These are phyloP conservation scores for Agelas oroides DNA, from an alignment of 37 sponge, comb jelly and placozoan genomes.

Conservation along the genomic window DNA sequence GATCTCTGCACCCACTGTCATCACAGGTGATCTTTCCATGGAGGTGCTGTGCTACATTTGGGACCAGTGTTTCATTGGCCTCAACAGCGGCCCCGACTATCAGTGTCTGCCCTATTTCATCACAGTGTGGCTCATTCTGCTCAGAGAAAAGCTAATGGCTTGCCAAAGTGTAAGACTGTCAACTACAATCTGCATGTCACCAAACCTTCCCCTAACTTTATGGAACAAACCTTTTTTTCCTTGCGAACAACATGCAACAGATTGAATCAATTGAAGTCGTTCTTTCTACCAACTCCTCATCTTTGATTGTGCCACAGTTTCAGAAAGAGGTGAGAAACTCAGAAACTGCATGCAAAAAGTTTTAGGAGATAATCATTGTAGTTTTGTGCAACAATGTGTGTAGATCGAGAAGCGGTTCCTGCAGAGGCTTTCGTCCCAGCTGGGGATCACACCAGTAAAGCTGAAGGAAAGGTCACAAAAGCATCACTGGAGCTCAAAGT, in stretches of 20 bases:
- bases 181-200: no score
- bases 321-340: conserved; percentile 16
- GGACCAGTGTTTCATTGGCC: conserved; percentile 60
- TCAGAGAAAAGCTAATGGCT: conserved; percentile 6
- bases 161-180: conserved; percentile 27
- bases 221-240: no score
- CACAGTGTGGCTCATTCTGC: conserved; percentile 25
- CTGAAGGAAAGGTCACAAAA: no score
- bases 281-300: background rate
- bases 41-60: conserved; percentile 35
- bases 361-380: no score
- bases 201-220: no score
- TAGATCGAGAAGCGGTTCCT: no score
- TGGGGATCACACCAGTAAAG: no score
- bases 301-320: background rate
- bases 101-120: conserved; percentile 48
- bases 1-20: no score
- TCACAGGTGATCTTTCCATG: conserved; percentile 49
- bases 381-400: background rate
- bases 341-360: no score
- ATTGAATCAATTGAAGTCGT: background rate
- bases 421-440: no score
- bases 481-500: no score
- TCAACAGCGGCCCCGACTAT: conserved; percentile 25
- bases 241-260: conserved; percentile 9